Evolutionary conservation across 2,797 vertebrate species (phyloP).

Genomic region (Balearica regulorum): DNA sequence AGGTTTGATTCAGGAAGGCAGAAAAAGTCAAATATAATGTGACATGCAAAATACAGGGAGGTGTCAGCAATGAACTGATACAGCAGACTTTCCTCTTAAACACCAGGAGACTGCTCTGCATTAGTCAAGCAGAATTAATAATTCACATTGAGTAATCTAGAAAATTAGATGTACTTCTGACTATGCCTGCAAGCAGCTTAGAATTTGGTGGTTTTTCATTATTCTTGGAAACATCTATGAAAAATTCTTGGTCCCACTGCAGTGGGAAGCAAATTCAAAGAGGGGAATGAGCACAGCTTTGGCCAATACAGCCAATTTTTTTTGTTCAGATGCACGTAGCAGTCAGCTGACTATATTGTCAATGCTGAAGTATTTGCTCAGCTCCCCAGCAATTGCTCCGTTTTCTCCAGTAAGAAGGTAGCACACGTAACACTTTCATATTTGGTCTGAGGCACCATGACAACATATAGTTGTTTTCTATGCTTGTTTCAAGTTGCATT

Average conservation of each 20-base stretch:
- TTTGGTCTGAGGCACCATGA: not conserved
- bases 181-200: constrained; percentile 33
- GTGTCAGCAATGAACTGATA: not conserved
- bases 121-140: constrained; percentile 48
- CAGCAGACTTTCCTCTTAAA: not conserved
- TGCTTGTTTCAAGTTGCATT: not conserved
- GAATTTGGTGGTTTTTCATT: constrained; percentile 22
- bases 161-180: constrained; percentile 31
- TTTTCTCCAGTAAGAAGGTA: not conserved
- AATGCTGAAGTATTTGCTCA: not conserved
- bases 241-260: constrained; percentile 26
- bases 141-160: constrained; percentile 48
- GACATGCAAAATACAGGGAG: not conserved
- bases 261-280: constrained; percentile 3
- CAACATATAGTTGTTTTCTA: not conserved
- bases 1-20: not conserved
- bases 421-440: not conserved
- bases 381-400: not conserved
- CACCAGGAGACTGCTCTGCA: not conserved
- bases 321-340: not conserved
- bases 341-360: not conserved
- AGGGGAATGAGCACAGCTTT: constrained; percentile 4
- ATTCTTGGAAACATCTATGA: constrained; percentile 41
- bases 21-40: not conserved
- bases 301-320: not conserved